phyloP scores from a whole-genome alignment of 2,113 vertebrate genomes.

The Setophaga kirtlandii region DNA sequence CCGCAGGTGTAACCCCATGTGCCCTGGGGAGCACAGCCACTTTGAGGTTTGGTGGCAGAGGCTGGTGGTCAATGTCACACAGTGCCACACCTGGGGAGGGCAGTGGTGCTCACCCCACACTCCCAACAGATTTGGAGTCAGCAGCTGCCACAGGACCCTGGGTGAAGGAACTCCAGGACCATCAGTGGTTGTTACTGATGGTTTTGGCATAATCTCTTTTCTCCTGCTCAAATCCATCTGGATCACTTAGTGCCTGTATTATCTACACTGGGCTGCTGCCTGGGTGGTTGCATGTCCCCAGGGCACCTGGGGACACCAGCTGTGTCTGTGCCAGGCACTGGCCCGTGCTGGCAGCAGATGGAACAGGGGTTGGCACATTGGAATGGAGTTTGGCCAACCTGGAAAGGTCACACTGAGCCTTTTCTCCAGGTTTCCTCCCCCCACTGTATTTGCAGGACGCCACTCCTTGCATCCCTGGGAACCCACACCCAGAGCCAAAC shows the following conservation, averaged over 20 bases:
- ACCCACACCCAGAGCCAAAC: not conserved
- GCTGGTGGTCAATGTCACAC: fast-evolving
- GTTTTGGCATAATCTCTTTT: not conserved
- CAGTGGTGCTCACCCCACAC: fast-evolving
- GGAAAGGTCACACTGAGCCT: not conserved
- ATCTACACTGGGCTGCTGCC: not conserved
- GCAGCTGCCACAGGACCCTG: fast-evolving
- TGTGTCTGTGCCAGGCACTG: not conserved
- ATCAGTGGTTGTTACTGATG: not conserved
- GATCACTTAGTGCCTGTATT: not conserved
- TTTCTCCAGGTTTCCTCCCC: not conserved
- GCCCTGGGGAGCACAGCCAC: fast-evolving
- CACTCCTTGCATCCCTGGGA: not conserved
- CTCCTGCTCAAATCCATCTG: not conserved
- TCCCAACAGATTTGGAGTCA: not conserved
- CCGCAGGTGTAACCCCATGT: fast-evolving
- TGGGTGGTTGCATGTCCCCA: fast-evolving
- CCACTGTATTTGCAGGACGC: not conserved
- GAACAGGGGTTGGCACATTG: fast-evolving
- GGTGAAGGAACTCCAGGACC: not conserved
- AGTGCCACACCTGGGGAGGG: not conserved
- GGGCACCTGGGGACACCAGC: not conserved
- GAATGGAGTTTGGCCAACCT: not conserved
- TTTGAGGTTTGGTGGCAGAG: not conserved
- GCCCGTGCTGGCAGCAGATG: not conserved